phyloP scores from a whole-genome alignment of 2,797 vertebrate genomes.

The Mormyrus hasselquistii region DNA sequence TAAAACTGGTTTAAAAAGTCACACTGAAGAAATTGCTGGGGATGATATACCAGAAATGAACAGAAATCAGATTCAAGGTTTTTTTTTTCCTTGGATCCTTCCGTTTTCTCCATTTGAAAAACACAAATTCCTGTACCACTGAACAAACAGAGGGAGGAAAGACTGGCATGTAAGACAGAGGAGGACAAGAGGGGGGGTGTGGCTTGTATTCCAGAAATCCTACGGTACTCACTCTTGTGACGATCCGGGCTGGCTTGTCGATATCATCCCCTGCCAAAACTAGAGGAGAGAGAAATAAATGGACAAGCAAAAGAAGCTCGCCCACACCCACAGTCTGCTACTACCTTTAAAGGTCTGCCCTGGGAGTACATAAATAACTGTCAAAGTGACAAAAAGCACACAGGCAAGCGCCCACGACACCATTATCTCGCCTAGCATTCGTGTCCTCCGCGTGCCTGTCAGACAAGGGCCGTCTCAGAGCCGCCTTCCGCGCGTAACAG shows the following conservation, averaged over 20 bases:
- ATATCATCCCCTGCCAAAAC: conserved; percentile 99
- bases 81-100: conserved; percentile 16
- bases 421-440: conserved; percentile 58
- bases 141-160: background rate
- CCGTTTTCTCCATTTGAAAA: conserved; percentile 18
- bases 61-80: conserved; percentile 9
- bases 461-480: conserved; percentile 52
- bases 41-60: conserved; percentile 9
- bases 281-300: conserved; percentile 58
- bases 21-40: conserved; percentile 8
- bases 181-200: background rate
- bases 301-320: conserved; percentile 40
- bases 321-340: conserved; percentile 31
- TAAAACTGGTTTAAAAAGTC: conserved; percentile 7
- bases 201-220: background rate
- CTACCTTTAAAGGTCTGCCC: background rate
- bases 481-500: conserved; percentile 53
- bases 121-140: background rate
- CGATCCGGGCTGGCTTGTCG: conserved; percentile 92
- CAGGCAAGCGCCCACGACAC: conserved; percentile 18
- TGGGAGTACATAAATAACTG: conserved; percentile 11
- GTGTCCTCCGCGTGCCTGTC: conserved; percentile 58
- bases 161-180: background rate
- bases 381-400: background rate
- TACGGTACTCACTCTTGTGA: conserved; percentile 91